A percentile compares a stretch with the other conserved stretches of the same genome.
Conservation (phyloP, 1,140 invertebrate genomes). For the Mya arenaria region DNA sequence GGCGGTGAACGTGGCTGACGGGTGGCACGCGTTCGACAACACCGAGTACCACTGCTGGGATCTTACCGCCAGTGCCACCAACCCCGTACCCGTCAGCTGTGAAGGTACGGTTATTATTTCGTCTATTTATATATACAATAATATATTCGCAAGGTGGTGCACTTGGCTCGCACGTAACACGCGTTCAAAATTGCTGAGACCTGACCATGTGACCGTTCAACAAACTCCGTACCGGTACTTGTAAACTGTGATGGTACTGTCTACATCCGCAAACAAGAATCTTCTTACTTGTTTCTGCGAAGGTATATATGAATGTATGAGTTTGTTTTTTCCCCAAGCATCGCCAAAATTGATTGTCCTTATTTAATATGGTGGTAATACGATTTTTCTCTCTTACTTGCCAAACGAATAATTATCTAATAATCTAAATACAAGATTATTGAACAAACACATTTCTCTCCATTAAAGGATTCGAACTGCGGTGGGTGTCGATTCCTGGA, state of each 20-base stretch:
- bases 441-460: background rate
- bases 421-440: background rate
- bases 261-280: no score
- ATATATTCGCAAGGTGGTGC: no score
- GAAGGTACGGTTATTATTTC: no score
- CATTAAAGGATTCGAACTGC: conserved; percentile 65
- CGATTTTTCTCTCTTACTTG: background rate
- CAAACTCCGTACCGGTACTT: no score
- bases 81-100: conserved; percentile 65
- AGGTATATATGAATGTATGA: background rate
- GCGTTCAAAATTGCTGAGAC: no score
- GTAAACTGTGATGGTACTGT: no score
- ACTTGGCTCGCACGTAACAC: no score
- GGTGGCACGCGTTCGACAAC: conserved; percentile 70
- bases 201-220: no score
- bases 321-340: background rate
- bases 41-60: conserved; percentile 73
- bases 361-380: background rate
- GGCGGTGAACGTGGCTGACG: background rate
- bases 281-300: background rate
- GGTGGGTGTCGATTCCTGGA: conserved; percentile 65
- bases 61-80: conserved; percentile 54
- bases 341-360: background rate
- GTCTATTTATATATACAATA: no score
- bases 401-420: background rate